Percentiles rank a stretch among this genome's conserved stretches.
phyloP scores from a whole-genome alignment of 2,888 invertebrate genomes.

The Criorhina ranunculi region DNA sequence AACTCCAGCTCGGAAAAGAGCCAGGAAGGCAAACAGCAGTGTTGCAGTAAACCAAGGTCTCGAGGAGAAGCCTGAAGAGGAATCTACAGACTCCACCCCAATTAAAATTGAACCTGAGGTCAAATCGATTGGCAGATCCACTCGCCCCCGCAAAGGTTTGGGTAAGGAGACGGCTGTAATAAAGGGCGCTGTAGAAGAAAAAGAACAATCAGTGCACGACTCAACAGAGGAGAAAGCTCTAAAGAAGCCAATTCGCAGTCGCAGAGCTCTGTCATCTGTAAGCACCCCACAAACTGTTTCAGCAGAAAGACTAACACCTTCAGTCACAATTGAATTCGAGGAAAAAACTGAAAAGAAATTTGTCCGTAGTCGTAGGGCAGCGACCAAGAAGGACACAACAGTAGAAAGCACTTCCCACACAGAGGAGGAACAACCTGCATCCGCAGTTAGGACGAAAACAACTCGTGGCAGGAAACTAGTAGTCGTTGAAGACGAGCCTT shows the following conservation, averaged over 20 bases:
- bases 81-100: constrained; percentile 6
- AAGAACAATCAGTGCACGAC: neutral
- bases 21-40: neutral
- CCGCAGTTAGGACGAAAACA: neutral
- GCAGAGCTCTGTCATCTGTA: neutral
- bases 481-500: neutral
- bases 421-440: constrained; percentile 18
- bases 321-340: neutral
- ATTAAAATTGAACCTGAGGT: neutral
- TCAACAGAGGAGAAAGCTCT: neutral
- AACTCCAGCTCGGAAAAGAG: neutral
- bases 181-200: neutral
- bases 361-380: constrained; percentile 19
- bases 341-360: constrained; percentile 17
- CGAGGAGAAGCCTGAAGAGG: constrained; percentile 2
- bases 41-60: neutral
- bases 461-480: constrained; percentile 25
- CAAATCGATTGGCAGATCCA: neutral
- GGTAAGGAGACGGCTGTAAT: neutral
- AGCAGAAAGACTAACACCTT: neutral
- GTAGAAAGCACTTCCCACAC: constrained; percentile 16
- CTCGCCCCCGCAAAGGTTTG: constrained; percentile 10
- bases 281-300: neutral
- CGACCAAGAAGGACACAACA: constrained; percentile 12
- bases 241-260: constrained; percentile 29